Conservation (phyloP, 2,113 vertebrate species). For the Antigone vipio region DNA sequence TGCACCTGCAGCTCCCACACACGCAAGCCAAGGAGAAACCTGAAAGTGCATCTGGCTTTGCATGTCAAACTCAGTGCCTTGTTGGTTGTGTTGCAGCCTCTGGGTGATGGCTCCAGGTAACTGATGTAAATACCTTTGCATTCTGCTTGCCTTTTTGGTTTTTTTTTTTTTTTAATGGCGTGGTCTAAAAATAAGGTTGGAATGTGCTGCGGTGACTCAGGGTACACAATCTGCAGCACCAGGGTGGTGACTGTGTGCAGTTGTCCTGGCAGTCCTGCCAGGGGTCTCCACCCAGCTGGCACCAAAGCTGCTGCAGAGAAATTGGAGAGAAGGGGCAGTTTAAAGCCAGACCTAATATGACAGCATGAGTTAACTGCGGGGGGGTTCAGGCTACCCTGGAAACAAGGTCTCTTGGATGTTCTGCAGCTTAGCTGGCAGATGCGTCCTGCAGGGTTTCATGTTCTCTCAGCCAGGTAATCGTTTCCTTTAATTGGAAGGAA, state of each 20-base stretch:
- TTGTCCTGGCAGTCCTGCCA: not conserved
- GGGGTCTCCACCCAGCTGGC: not conserved
- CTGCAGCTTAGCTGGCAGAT: not conserved
- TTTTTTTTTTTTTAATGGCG: no score
- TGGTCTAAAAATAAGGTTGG: not conserved
- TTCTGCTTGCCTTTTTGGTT: not conserved
- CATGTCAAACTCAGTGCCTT: not conserved
- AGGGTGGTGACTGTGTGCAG: not conserved
- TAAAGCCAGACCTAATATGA: not conserved
- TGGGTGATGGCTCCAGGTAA: not conserved
- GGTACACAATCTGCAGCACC: not conserved
- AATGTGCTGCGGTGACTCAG: not conserved
- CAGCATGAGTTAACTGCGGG: accelerated
- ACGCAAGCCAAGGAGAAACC: not conserved
- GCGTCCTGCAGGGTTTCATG: not conserved
- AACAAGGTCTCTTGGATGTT: not conserved
- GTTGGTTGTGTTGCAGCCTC: not conserved
- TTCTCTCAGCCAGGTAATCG: not conserved
- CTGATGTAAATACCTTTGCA: not conserved
- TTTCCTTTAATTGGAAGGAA: not conserved
- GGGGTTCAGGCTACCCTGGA: not conserved
- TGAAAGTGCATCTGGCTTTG: not conserved
- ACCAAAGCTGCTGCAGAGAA: not conserved
- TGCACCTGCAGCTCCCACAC: not conserved
- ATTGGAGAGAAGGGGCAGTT: no score